Percentiles rank a stretch among this genome's conserved stretches.
Conservation (phyloP, 2,797 vertebrate species). For the Hyperoplus lanceolatus region DNA sequence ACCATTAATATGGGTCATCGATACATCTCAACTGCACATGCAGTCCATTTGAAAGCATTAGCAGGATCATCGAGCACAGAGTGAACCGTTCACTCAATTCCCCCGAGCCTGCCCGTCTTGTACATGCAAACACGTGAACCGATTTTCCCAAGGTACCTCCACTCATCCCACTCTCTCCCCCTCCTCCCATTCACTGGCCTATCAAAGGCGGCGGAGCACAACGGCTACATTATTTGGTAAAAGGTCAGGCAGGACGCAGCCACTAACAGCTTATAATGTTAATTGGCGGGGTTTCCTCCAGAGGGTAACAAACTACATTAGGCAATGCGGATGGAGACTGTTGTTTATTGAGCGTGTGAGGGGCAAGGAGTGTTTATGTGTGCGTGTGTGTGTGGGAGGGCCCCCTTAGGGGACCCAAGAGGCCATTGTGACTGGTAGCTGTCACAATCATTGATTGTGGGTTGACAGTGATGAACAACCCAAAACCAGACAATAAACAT, state of each 20-base stretch:
- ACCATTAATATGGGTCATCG: slow-evolving; percentile 55
- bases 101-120: slow-evolving; percentile 12
- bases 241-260: slow-evolving; percentile 66
- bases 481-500: slow-evolving; percentile 60
- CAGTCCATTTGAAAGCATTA: slow-evolving; percentile 58
- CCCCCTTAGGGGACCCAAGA: slow-evolving; percentile 25
- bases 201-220: slow-evolving; percentile 51
- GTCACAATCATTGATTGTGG: slow-evolving; percentile 65
- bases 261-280: slow-evolving; percentile 66
- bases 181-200: slow-evolving; percentile 39
- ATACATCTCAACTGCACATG: slow-evolving; percentile 39
- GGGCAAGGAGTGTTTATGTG: slow-evolving; percentile 24
- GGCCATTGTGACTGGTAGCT: slow-evolving; percentile 47
- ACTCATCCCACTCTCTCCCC: neutral
- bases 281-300: slow-evolving; percentile 54
- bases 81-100: slow-evolving; percentile 7
- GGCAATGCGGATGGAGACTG: slow-evolving; percentile 41
- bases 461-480: slow-evolving; percentile 58
- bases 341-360: slow-evolving; percentile 46
- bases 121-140: slow-evolving; percentile 10
- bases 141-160: slow-evolving; percentile 21
- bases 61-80: slow-evolving; percentile 27
- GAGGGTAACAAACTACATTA: slow-evolving; percentile 65
- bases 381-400: slow-evolving; percentile 14
- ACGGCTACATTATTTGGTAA: slow-evolving; percentile 55